Evolutionary conservation across 2,888 invertebrate genomes (phyloP), one percentile per base, ranked within the genome.

Genomic region (Orchestes rusci): DNA sequence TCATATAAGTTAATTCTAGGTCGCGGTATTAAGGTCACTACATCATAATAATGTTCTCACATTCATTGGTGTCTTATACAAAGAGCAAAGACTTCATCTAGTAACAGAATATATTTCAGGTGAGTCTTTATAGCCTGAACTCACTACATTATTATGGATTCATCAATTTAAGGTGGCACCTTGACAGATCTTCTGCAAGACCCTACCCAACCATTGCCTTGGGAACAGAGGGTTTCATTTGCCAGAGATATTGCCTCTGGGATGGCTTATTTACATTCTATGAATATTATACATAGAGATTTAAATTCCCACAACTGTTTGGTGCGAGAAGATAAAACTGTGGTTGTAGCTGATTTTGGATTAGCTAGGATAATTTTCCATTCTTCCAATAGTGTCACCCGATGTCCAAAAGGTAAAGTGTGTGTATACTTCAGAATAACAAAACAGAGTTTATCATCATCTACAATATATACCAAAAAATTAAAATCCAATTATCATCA

Each of bases 291-390:
- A 54, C 95, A 95, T 38, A 54, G 93, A 40, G 95, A 95, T 73
- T 77, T 95, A 62, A 95, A 94, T 73, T 94, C 94, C 16, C 85
- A 92, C 69, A 95, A 95, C 73, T 95, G 94, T 67, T 76, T 95
- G 55, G 88, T 94, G 3, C 48, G 62, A 16, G 63, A 63, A 17
- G 91, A 94, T 69, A 83, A 83, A 61, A 85, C 88, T 4, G 92
- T 94, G 32, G 90, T 95, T 17, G 94, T 95, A 13, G 95, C 95
- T 2, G 95, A 95, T 73, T 95, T 95, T 69, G 95, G 95, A 0
- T 71, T 95, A 53, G 93, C 94, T 0, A 76, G 93, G 44, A 82
- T 88, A 45, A 84, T 88, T 48, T 80, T 73, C 63, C 63, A 75
- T 54, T 67, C 54, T 50, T 70, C 54, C 50, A 70, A 54, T 40